Base-by-base conservation (phyloP, 2,797 vertebrate genomes). In the Ptychadena robeensis region DNA sequence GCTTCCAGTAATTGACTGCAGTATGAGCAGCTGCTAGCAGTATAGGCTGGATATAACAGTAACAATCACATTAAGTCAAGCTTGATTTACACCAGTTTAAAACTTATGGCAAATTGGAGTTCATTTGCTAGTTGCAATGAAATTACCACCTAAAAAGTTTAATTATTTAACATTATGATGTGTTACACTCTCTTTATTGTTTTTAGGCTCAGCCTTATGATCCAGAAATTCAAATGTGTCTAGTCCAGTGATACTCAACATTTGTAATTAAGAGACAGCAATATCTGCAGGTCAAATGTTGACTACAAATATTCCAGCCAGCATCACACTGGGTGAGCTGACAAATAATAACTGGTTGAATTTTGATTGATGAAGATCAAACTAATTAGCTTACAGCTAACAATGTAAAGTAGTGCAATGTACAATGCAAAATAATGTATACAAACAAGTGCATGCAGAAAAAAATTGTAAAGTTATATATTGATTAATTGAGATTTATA, bases 1-100 rank as follows among this genome's bases (percentile, higher is more conserved):
- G 97, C 97, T 98, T 98, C 97, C 98, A 98, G 97, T 98, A 99
- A 98, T 98, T 98, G 96, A 99, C 97, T 97, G 98, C 97, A 98
- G 97, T 98, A 98, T 97, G 97, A 98, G 98, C 97, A 99, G 97
- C 97, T 98, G 97, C 97, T 98, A 98, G 96, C 98, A 98, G 97
- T 98, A 96, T 96, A 98, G 98, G 98, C 97, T 99, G 98, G 97
- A 96, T 98, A 99, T 96, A 98, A 99, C 98, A 98, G 97, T 96
- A 98, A 99, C 97, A 98, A 99, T 98, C 97, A 99, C 98, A 98
- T 97, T 97, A 95, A 96, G 96, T 98, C 97, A 97, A 98, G 97
- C 97, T 97, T 96, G 97, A 99, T 99, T 98, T 99, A 99, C 97
- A 99, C 96, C 95, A 96, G 97, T 96, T 98, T 97, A 96, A 97